A percentile compares a stretch with the other conserved stretches of the same genome.
These are phyloP conservation scores for human DNA, from an alignment of 2,113 vertebrate species.

Conservation along the genomic window GRCh38 chr3:169833501-169834000, in stretches of 20 bases:
- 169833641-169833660: neutral
- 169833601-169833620: neutral
- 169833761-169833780: neutral
- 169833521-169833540: constrained; percentile 18
- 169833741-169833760: neutral
- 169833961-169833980: neutral
- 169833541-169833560: neutral
- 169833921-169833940: neutral
- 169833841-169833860: neutral
- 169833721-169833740: neutral
- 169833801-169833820: neutral
- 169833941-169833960: neutral
- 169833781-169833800: neutral
- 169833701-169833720: neutral
- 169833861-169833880: neutral
- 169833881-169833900: neutral
- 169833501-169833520: neutral
- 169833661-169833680: neutral
- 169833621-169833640: neutral
- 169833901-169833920: neutral
- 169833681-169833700: neutral
- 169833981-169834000: neutral
- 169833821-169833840: neutral
- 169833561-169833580: neutral
- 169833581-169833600: neutral